Evolutionary conservation across 2,797 vertebrate species (phyloP), one percentile per base, ranked within the genome.

Genomic region (Fistularia commersonii): DNA sequence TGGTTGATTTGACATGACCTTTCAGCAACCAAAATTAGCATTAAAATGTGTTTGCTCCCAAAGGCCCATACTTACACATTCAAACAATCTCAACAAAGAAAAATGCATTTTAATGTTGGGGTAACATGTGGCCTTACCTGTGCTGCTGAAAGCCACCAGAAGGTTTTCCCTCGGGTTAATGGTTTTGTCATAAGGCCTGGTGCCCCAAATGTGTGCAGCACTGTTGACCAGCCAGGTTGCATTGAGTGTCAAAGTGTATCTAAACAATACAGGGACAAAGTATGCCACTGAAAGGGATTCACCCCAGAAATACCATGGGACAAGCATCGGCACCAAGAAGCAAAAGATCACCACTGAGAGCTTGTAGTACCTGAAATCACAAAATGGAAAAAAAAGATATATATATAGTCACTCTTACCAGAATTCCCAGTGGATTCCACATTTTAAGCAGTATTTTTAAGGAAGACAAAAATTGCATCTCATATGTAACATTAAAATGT

Each of bases 181-280:
- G 81, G 8, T 56, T 58, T 76, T 60, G 83, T 99, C 95, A 0
- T 98, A 99, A 0, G 96, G 97, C 41, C 93, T 84, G 86, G 94
- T 95, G 5, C 96, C 97, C 56, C 91, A 99, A 90, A 97, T 95
- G 81, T 98, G 97, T 8, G 96, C 96, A 0, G 95, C 94, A 1
- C 97, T 99, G 88, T 99, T 99, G 63, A 99, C 95, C 60, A 99
- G 83, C 97, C 96, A 98, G 48, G 93, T 90, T 70, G 89, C 88
- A n/a, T 99, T 98, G 58, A 99, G 92, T 45, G 91, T 93, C 31
- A 90, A 0, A 0, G 93, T 31, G n/a, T 99, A 99, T 53, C 96
- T 87, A 76, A 98, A 67, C 66, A 98, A 46, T 8, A 89, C 61
- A 1, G 93, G 88, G n/a, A 98, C 23, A 6, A 89, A 96, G 77